These are phyloP conservation scores for Todiramphus chloris DNA, from an alignment of 2,113 vertebrate species.

Conservation along the genomic window DNA sequence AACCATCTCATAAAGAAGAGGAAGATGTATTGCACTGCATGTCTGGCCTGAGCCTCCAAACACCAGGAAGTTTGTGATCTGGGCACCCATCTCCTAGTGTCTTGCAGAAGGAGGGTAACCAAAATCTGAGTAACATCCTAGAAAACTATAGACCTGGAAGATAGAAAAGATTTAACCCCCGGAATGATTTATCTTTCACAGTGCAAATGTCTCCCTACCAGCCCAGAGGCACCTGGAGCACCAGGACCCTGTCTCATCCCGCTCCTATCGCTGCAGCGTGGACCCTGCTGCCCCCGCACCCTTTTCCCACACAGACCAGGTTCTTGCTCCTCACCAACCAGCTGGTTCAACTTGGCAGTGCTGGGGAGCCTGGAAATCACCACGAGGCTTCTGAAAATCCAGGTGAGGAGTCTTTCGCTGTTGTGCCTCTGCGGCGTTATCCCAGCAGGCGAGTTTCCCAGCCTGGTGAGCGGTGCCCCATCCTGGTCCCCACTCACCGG, in stretches of 20 bases:
- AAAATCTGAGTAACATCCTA: neutral
- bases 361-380: neutral
- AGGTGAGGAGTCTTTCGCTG: neutral
- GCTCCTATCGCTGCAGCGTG: accelerated
- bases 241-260: neutral
- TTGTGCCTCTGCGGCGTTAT: accelerated
- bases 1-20: neutral
- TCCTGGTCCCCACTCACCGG: neutral
- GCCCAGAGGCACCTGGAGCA: neutral
- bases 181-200: neutral
- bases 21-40: neutral
- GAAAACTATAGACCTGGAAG: no score
- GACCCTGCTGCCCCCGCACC: no score
- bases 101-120: neutral
- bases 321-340: accelerated
- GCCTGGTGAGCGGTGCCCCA: neutral
- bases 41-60: neutral
- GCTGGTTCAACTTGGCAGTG: accelerated
- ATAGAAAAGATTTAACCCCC: neutral
- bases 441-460: neutral
- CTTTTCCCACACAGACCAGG: neutral
- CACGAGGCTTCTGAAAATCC: neutral
- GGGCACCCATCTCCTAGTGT: neutral
- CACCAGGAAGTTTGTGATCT: neutral
- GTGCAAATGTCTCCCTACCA: neutral